Conservation (phyloP, 1,140 invertebrate genomes). For the Delia radicum region DNA sequence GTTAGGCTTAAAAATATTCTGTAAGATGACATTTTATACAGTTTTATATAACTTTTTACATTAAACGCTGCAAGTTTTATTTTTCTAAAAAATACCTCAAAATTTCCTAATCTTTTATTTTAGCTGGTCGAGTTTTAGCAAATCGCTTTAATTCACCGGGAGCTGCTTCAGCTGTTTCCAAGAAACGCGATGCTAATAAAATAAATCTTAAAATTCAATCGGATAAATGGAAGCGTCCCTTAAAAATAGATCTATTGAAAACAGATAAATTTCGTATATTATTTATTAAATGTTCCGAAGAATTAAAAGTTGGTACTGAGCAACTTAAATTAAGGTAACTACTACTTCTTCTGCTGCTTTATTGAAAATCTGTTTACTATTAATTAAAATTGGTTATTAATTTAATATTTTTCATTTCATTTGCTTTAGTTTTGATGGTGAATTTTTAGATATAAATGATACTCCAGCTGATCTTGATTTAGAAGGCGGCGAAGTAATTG, state of each 20-base stretch:
- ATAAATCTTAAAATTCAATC: conserved; percentile 40
- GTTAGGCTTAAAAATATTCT: too few relatives aligned
- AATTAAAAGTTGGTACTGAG: conserved; percentile 31
- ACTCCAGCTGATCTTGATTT: conserved; percentile 45
- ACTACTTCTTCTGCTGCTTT: too few relatives aligned
- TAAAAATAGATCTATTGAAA: conserved; percentile 39
- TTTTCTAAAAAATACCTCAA: too few relatives aligned
- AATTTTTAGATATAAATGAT: conserved; percentile 39
- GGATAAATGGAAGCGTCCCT: conserved; percentile 36
- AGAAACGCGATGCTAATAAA: conserved; percentile 27
- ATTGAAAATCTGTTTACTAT: too few relatives aligned
- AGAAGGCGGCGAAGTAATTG: conserved; percentile 48
- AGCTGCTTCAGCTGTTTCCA: background rate
- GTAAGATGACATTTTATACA: too few relatives aligned
- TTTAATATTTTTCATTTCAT: background rate
- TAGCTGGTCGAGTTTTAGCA: conserved; percentile 36
- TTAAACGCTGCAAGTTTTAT: too few relatives aligned
- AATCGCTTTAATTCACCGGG: conserved; percentile 4
- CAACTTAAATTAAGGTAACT: conserved; percentile 10
- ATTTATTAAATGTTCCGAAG: conserved; percentile 47
- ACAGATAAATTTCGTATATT: conserved; percentile 42
- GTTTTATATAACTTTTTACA: too few relatives aligned
- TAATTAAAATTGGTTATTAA: too few relatives aligned
- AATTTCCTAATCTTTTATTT: background rate
- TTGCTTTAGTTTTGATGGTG: conserved; percentile 44